phyloP scores from a whole-genome alignment of 2,113 vertebrate species.

The human region DNA sequence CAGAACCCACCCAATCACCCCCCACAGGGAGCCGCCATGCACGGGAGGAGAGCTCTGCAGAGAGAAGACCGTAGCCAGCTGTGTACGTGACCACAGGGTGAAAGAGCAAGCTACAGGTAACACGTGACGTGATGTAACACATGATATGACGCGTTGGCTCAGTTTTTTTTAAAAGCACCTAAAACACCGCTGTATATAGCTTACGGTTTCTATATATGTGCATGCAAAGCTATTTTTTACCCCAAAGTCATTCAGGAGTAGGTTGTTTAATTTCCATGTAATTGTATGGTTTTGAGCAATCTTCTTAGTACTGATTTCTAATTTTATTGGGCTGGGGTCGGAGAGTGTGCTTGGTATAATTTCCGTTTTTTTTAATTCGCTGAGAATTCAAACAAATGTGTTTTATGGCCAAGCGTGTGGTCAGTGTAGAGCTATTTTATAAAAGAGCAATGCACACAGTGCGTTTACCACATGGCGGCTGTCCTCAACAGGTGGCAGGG shows the following conservation, averaged over 20 bases:
- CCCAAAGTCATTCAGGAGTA: too few species aligned
- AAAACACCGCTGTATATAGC: fast-evolving
- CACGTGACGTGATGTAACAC: neutral
- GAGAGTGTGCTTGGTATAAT: too few species aligned
- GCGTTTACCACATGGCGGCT: too few species aligned
- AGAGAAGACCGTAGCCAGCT: too few species aligned
- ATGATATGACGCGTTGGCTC: neutral
- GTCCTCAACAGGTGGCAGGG: fast-evolving
- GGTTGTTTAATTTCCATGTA: too few species aligned
- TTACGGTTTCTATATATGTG: fast-evolving
- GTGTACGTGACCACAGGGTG: neutral
- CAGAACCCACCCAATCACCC: neutral
- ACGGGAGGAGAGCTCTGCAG: neutral
- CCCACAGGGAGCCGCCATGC: neutral
- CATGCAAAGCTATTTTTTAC: neutral
- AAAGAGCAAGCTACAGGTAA: neutral
- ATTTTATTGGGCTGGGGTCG: too few species aligned
- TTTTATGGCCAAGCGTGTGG: too few species aligned
- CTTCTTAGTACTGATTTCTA: too few species aligned
- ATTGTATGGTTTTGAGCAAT: too few species aligned
- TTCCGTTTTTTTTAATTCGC: too few species aligned
- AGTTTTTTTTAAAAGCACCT: fast-evolving
- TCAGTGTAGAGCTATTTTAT: neutral
- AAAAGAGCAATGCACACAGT: neutral
- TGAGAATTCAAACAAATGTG: too few species aligned